These are phyloP conservation scores for Columbina picui DNA, from an alignment of 2,113 vertebrate genomes.

Conservation along the genomic window DNA sequence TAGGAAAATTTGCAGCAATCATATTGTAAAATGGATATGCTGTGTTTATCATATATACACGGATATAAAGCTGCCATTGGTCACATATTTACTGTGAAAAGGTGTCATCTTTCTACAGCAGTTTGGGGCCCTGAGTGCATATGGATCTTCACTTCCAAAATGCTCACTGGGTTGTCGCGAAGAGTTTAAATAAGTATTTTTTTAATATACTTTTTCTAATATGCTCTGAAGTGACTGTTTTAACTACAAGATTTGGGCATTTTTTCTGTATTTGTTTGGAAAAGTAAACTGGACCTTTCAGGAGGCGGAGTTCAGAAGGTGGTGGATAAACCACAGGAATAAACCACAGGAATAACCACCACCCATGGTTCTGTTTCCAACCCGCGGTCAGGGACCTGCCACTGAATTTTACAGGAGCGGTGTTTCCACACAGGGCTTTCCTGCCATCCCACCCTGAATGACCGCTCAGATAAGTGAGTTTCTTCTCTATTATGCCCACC, in stretches of 20 bases:
- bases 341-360: background rate
- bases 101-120: background rate
- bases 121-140: background rate
- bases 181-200: background rate
- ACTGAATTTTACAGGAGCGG: background rate
- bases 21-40: background rate
- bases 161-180: background rate
- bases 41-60: accelerated
- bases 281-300: background rate
- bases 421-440: background rate
- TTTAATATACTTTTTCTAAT: background rate
- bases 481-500: accelerated
- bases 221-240: background rate
- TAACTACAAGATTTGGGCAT: background rate
- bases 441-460: background rate
- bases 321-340: background rate
- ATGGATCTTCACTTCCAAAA: background rate
- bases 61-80: background rate
- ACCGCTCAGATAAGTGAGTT: background rate
- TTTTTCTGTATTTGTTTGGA: background rate
- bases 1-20: background rate
- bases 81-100: too few relatives aligned
- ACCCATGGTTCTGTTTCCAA: background rate
- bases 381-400: background rate
- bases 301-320: background rate